Evolutionary conservation across 2,888 invertebrate genomes (phyloP).

Genomic region (Nebria brevicollis): DNA sequence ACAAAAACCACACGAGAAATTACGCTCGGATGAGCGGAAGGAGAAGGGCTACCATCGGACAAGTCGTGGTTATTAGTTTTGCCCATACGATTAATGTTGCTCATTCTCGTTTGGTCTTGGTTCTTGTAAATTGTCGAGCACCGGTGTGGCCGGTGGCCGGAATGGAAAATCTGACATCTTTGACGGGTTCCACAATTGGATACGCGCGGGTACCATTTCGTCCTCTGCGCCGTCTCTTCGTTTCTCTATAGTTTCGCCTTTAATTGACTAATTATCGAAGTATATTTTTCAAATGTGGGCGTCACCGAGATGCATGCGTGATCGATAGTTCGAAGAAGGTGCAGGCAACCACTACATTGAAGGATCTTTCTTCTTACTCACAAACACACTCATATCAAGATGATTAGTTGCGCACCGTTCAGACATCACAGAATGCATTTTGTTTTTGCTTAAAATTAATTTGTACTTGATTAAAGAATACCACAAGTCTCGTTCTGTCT

Average conservation of each 20-base stretch:
- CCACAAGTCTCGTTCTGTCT: constrained; percentile 19
- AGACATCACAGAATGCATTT: constrained; percentile 37
- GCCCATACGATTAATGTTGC: constrained; percentile 45
- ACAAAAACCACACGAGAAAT: neutral
- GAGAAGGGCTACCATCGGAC: neutral
- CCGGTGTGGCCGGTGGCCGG: constrained; percentile 6
- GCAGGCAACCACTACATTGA: neutral
- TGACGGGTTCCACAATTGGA: constrained; percentile 10
- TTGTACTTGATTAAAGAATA: constrained; percentile 45
- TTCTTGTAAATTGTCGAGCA: constrained; percentile 3
- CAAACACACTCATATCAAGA: constrained; percentile 17
- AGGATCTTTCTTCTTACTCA: neutral
- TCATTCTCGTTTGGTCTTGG: constrained; percentile 22
- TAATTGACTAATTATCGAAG: constrained; percentile 49
- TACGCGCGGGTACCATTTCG: neutral
- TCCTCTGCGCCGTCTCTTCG: neutral
- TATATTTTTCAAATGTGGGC: constrained; percentile 57
- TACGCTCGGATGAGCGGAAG: neutral
- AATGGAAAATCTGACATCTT: constrained; percentile 4
- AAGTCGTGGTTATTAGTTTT: constrained; percentile 38
- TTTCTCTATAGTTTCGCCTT: constrained; percentile 35
- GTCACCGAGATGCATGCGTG: constrained; percentile 46
- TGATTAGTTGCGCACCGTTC: constrained; percentile 37
- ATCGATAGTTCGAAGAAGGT: constrained; percentile 40
- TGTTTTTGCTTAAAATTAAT: constrained; percentile 46